Percentiles rank a stretch among this genome's conserved stretches.
Evolutionary conservation across 2,888 invertebrate genomes (phyloP).

Genomic region (Altica lythri): DNA sequence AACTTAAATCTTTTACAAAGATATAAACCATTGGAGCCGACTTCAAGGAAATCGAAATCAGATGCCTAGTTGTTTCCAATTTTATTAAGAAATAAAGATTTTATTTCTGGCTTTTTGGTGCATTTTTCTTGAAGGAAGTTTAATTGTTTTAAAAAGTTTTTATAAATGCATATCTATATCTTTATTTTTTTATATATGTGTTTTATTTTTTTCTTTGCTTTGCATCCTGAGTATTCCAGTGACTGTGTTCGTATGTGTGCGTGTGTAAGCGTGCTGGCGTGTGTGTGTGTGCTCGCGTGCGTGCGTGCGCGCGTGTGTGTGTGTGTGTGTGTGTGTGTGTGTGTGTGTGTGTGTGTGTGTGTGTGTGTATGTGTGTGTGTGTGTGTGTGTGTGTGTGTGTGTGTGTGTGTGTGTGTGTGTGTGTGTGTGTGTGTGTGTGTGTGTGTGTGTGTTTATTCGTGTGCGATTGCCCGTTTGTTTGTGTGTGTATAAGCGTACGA

Average conservation of each 20-base stretch:
- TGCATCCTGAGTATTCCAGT: too few species aligned
- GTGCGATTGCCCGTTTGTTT: not conserved
- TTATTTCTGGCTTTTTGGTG: too few species aligned
- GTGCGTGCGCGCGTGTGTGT: not conserved
- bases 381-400: constrained; percentile 1
- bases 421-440: not conserved
- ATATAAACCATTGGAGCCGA: too few species aligned
- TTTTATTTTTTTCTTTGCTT: too few species aligned
- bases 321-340: constrained; percentile 1
- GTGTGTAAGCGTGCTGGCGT: not conserved
- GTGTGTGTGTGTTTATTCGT: not conserved
- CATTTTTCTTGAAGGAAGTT: too few species aligned
- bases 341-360: not conserved
- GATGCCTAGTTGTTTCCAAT: too few species aligned
- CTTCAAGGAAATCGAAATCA: too few species aligned
- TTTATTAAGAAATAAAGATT: too few species aligned
- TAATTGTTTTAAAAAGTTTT: too few species aligned
- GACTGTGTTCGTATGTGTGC: not conserved
- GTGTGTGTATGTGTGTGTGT: not conserved
- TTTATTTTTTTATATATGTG: too few species aligned
- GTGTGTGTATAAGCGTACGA: not conserved
- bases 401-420: constrained; percentile 1
- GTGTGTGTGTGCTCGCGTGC: not conserved
- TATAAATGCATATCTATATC: too few species aligned
- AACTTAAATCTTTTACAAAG: too few species aligned